Percentiles rank a stretch among this genome's conserved stretches.
Conservation (phyloP, 2,888 invertebrate genomes). For the Suillia variegata region DNA sequence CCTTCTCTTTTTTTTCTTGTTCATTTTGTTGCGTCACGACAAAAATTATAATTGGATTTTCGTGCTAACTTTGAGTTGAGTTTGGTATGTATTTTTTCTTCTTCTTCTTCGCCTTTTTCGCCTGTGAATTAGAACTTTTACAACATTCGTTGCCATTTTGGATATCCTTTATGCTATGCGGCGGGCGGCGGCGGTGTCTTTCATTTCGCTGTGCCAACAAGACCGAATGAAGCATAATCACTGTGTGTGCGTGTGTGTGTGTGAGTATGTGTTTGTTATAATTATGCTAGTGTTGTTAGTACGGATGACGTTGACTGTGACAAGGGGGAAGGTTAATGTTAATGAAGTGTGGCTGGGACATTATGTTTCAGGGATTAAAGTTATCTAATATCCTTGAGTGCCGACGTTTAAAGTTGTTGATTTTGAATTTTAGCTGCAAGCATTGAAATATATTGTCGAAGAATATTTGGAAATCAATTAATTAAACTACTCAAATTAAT, state of each 20-base stretch:
- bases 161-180: background rate
- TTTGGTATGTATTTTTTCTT: conserved; percentile 1
- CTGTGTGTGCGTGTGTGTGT: conserved; percentile 19
- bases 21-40: background rate
- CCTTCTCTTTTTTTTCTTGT: too few species aligned
- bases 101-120: too few species aligned
- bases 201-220: too few species aligned
- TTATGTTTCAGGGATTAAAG: too few species aligned
- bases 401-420: too few species aligned
- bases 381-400: too few species aligned
- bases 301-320: background rate
- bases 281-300: background rate
- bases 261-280: conserved; percentile 12
- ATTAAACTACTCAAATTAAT: too few species aligned
- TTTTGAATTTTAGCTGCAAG: too few species aligned
- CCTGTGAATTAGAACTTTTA: conserved; percentile 8
- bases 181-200: too few species aligned
- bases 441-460: too few species aligned
- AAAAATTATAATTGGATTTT: conserved; percentile 37
- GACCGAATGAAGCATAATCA: background rate
- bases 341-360: background rate
- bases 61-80: conserved; percentile 33
- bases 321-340: too few species aligned
- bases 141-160: conserved; percentile 9
- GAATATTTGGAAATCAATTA: too few species aligned